Percentiles rank a stretch among this genome's conserved stretches.
phyloP scores from a whole-genome alignment of 2,113 vertebrate genomes.

The Onychostruthus taczanowskii region DNA sequence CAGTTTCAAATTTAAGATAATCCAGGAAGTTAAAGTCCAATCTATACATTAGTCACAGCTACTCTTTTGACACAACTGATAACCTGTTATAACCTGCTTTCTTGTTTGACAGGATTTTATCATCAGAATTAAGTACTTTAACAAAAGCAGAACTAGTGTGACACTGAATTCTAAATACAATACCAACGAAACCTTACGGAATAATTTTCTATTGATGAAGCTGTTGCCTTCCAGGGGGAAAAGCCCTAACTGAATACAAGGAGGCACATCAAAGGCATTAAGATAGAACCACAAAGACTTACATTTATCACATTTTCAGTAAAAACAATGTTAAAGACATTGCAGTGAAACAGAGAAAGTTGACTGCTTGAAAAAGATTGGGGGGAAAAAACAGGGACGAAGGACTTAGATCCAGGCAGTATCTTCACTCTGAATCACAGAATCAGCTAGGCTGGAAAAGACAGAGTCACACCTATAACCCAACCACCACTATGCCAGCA shows the following conservation, averaged over 20 bases:
- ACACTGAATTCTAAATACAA: not conserved
- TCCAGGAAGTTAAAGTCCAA: not conserved
- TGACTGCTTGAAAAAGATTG: not conserved
- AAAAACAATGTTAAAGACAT: not conserved
- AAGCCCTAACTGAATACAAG: not conserved
- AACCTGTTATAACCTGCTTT: not conserved
- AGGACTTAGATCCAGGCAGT: not conserved
- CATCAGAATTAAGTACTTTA: not conserved
- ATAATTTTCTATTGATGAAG: not conserved
- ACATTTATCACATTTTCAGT: not conserved
- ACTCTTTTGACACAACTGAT: not conserved
- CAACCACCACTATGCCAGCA: not conserved
- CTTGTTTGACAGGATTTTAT: not conserved
- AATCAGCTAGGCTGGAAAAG: not conserved
- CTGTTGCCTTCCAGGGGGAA: not conserved
- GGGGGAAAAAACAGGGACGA: accelerated
- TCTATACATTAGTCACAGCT: not conserved
- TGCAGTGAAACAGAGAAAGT: not conserved
- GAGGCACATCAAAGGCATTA: not conserved
- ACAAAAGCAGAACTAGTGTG: not conserved
- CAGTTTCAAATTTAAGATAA: not conserved
- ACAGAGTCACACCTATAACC: not conserved
- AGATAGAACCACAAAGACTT: not conserved
- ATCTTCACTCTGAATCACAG: not conserved
- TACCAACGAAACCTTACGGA: accelerated